A percentile compares a stretch with the other conserved stretches of the same genome.
Conservation (phyloP, 2,113 vertebrate genomes). For the Lagopus leucura region DNA sequence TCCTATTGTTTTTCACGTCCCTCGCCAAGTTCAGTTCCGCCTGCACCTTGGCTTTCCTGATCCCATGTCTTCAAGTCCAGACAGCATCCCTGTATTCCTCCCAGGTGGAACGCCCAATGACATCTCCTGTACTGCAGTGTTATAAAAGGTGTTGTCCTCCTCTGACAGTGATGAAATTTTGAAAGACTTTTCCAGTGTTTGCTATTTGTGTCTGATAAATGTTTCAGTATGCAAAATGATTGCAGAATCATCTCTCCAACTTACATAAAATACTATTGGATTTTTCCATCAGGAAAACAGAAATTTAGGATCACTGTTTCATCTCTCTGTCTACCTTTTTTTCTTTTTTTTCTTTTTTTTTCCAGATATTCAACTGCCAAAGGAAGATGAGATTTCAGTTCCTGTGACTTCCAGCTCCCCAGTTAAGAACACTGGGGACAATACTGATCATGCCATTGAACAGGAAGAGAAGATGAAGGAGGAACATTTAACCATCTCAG, state of each 20-base stretch:
- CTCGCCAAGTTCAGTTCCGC: too few species aligned
- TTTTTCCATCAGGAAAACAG: background rate
- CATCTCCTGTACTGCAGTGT: background rate
- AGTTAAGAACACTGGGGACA: conserved; percentile 71
- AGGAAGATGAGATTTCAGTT: conserved; percentile 69
- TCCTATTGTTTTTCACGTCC: too few species aligned
- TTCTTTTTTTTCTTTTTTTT: background rate
- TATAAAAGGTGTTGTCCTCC: background rate
- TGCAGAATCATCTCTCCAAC: background rate
- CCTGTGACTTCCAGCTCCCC: conserved; percentile 74
- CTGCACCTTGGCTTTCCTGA: too few species aligned
- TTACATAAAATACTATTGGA: background rate
- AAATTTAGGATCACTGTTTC: background rate
- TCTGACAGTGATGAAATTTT: background rate
- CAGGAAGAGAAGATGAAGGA: conserved; percentile 81
- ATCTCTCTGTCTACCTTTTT: background rate
- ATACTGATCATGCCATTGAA: conserved; percentile 65
- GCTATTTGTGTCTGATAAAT: background rate
- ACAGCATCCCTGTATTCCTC: too few species aligned
- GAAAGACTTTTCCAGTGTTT: background rate
- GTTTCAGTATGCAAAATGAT: background rate
- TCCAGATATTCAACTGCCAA: conserved; percentile 75
- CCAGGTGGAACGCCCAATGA: too few species aligned
- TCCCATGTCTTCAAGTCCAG: too few species aligned
- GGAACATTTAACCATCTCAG: conserved; percentile 90